Evolutionary conservation across 2,888 invertebrate genomes (phyloP).

Genomic region (Trissonchulus sp.): DNA sequence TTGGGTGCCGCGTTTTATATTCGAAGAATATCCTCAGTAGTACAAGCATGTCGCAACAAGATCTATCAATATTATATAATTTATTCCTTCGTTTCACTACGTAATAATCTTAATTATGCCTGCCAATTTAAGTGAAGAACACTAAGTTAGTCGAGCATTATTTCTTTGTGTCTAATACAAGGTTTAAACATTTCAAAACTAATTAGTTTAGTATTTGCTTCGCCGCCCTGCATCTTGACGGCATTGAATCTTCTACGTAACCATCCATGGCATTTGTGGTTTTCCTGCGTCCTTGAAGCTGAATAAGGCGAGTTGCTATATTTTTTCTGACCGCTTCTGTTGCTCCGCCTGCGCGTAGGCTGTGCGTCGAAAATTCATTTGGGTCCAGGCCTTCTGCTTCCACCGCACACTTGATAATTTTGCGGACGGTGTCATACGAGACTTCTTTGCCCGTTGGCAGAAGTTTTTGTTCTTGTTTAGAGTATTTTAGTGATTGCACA

Average conservation of each 20-base stretch:
- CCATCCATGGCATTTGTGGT: not conserved
- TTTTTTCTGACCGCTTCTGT: not conserved
- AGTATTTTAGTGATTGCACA: not conserved
- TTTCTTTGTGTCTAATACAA: not conserved
- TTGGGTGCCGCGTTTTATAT: no score
- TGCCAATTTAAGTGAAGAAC: not conserved
- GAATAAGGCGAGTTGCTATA: not conserved
- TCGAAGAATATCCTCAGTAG: no score
- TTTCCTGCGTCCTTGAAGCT: not conserved
- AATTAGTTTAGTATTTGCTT: no score
- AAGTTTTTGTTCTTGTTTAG: not conserved
- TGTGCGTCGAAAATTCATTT: not conserved
- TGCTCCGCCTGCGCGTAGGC: not conserved
- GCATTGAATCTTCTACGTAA: not conserved
- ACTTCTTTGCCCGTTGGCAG: not conserved
- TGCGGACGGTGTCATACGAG: not conserved
- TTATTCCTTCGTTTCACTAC: not conserved
- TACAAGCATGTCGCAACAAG: no score
- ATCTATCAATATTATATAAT: no score
- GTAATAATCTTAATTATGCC: not conserved
- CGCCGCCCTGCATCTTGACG: not conserved
- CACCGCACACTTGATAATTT: not conserved
- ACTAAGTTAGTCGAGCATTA: not conserved
- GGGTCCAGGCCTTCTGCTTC: not conserved
- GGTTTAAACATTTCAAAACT: not conserved